These are phyloP conservation scores for Globia sparganii DNA, from an alignment of 2,888 invertebrate species.

Conservation along the genomic window DNA sequence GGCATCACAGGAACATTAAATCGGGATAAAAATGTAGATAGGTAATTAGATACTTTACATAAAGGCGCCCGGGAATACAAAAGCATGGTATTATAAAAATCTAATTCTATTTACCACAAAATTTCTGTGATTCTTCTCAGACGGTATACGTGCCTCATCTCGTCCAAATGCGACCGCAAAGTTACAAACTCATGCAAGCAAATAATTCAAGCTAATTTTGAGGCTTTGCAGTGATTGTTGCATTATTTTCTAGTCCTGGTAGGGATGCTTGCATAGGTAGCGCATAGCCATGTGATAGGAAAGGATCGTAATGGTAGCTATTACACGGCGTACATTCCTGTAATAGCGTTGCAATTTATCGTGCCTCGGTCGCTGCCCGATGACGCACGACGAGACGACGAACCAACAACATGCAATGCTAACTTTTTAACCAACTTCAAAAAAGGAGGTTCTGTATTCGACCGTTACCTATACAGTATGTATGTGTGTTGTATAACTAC, in stretches of 20 bases:
- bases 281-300: conserved; percentile 64
- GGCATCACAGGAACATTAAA: neutral
- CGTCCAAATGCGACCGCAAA: conserved; percentile 64
- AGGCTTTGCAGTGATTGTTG: conserved; percentile 52
- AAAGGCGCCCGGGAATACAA: neutral
- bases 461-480: no score
- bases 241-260: conserved; percentile 63
- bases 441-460: no score
- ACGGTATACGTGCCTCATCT: conserved; percentile 37
- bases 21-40: neutral
- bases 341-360: conserved; percentile 78
- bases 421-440: no score
- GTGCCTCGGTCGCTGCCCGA: conserved; percentile 50
- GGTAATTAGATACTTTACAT: neutral
- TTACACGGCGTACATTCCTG: conserved; percentile 78
- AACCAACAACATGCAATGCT: conserved; percentile 6
- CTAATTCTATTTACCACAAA: conserved; percentile 20
- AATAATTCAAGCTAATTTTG: conserved; percentile 60
- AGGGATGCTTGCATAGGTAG: conserved; percentile 41
- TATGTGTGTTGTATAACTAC: no score
- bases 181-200: conserved; percentile 28
- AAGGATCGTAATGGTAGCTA: conserved; percentile 73
- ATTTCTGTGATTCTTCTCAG: conserved; percentile 28
- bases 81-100: neutral
- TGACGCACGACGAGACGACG: conserved; percentile 29